These are phyloP conservation scores for Strigamia maritima DNA, from an alignment of 2,888 invertebrate genomes.

Conservation along the genomic window DNA sequence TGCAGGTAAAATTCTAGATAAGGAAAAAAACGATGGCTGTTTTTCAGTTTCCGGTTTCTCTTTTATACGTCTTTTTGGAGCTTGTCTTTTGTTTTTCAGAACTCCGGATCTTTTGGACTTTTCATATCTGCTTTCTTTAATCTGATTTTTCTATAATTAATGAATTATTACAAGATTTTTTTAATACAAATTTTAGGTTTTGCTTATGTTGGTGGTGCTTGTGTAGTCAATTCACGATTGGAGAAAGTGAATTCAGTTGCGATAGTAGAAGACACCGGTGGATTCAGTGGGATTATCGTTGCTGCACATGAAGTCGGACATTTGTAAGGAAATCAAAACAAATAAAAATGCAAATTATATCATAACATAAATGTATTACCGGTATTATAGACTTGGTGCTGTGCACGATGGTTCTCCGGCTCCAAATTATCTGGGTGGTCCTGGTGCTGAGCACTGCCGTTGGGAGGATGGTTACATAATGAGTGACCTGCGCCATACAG, in stretches of 20 bases:
- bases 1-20: slow-evolving; percentile 72
- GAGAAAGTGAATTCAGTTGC: slow-evolving; percentile 96
- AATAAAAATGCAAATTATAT: neutral
- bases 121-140: neutral
- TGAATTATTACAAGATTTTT: neutral
- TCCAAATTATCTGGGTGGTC: slow-evolving; percentile 88
- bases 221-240: slow-evolving; percentile 89
- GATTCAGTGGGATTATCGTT: slow-evolving; percentile 93
- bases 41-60: slow-evolving; percentile 13
- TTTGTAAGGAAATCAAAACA: slow-evolving; percentile 66
- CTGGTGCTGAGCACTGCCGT: slow-evolving; percentile 88
- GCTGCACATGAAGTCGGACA: slow-evolving; percentile 96
- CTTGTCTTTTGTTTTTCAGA: neutral
- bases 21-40: neutral
- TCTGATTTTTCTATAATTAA: neutral
- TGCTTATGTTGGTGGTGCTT: slow-evolving; percentile 93
- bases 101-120: neutral
- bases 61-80: neutral
- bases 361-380: neutral
- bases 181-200: slow-evolving; percentile 66
- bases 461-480: slow-evolving; percentile 97
- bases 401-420: slow-evolving; percentile 96
- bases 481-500: slow-evolving; percentile 90
- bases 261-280: slow-evolving; percentile 93
- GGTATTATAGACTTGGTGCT: slow-evolving; percentile 77